Evolutionary conservation across 2,888 invertebrate species (phyloP).

Genomic region (Chloroclystis v-ata): DNA sequence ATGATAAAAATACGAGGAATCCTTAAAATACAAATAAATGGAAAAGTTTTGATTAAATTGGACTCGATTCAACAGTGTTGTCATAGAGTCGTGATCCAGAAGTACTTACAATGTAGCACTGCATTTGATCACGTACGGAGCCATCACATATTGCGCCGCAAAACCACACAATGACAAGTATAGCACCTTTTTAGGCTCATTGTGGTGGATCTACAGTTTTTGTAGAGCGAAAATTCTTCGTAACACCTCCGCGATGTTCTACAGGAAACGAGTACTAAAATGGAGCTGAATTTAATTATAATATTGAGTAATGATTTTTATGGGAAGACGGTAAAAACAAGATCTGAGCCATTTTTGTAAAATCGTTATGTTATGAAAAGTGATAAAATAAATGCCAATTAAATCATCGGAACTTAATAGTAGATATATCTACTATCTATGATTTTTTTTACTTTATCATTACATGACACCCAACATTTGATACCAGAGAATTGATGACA

Average conservation of each 20-base stretch:
- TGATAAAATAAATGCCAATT: too few relatives aligned
- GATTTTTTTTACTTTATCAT: too few relatives aligned
- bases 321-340: too few relatives aligned
- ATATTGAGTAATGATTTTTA: background rate
- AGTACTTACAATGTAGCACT: constrained; percentile 11
- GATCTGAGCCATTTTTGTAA: too few relatives aligned
- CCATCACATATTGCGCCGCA: constrained; percentile 37
- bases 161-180: constrained; percentile 56
- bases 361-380: too few relatives aligned
- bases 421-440: too few relatives aligned
- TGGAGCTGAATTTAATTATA: background rate
- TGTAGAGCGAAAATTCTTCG: constrained; percentile 50
- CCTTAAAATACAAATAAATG: too few relatives aligned
- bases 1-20: too few relatives aligned
- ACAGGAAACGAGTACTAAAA: constrained; percentile 1
- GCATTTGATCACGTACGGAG: constrained; percentile 57
- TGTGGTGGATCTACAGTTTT: constrained; percentile 58
- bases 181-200: constrained; percentile 55
- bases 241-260: constrained; percentile 50
- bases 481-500: too few relatives aligned
- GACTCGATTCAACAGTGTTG: background rate
- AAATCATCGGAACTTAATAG: too few relatives aligned
- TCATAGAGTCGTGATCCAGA: background rate
- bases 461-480: too few relatives aligned
- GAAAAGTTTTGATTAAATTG: background rate